A percentile compares a stretch with the other conserved stretches of the same genome.
Conservation (phyloP, 2,797 vertebrate genomes). For the Gymnodraco acuticeps region DNA sequence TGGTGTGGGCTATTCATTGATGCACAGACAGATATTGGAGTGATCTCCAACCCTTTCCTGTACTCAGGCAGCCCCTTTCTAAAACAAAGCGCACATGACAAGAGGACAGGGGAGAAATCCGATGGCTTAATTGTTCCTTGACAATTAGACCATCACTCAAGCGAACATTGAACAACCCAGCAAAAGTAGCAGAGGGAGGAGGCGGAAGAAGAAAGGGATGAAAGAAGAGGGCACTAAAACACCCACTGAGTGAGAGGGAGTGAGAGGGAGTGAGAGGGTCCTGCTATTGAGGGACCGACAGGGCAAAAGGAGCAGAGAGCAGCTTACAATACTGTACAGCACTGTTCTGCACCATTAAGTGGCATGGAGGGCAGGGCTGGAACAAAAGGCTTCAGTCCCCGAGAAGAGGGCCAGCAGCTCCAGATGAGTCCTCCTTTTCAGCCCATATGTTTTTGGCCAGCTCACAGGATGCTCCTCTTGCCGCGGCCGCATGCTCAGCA, state of each 20-base stretch:
- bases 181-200: constrained; percentile 81
- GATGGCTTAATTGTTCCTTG: constrained; percentile 86
- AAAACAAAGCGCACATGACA: constrained; percentile 80
- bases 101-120: constrained; percentile 81
- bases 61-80: constrained; percentile 64
- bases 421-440: constrained; percentile 77
- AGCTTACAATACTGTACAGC: constrained; percentile 90
- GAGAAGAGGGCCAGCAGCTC: constrained; percentile 74
- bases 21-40: constrained; percentile 74
- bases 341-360: constrained; percentile 87
- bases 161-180: constrained; percentile 80
- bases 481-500: constrained; percentile 84
- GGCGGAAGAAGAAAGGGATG: constrained; percentile 79
- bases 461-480: constrained; percentile 78
- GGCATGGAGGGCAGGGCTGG: constrained; percentile 77
- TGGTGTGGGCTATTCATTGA: constrained; percentile 50
- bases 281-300: constrained; percentile 78
- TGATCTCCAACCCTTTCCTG: constrained; percentile 76
- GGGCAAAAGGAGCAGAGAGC: constrained; percentile 82
- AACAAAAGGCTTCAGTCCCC: constrained; percentile 82
- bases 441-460: constrained; percentile 86
- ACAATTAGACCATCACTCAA: constrained; percentile 88
- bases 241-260: constrained; percentile 83
- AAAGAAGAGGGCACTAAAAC: constrained; percentile 87
- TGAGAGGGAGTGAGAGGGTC: constrained; percentile 77